Conservation (phyloP, 2,113 vertebrate genomes). For the Peucedramus taeniatus region DNA sequence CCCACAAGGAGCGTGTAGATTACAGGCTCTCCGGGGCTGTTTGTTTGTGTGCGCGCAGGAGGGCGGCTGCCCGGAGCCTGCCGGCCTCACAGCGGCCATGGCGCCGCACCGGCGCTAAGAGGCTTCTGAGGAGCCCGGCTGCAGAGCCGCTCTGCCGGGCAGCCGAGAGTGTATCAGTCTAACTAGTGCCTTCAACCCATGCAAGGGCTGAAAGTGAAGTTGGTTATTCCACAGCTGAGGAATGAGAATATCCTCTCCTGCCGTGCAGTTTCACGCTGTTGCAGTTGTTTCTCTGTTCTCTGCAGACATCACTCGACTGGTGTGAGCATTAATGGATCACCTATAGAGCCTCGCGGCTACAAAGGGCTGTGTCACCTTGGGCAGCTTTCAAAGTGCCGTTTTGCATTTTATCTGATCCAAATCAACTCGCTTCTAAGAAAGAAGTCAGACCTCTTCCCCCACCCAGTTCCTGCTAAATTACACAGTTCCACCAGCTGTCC, state of each 20-base stretch:
- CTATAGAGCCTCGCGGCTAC: not conserved
- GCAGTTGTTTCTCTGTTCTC: not conserved
- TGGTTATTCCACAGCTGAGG: not conserved
- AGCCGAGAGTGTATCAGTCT: not conserved
- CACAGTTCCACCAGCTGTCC: not conserved
- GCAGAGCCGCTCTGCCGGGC: not conserved
- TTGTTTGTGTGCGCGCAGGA: fast-evolving
- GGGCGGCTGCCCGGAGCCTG: fast-evolving
- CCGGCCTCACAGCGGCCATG: fast-evolving
- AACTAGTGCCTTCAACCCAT: not conserved
- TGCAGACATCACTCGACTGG: not conserved
- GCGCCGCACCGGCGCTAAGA: fast-evolving
- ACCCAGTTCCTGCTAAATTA: not conserved
- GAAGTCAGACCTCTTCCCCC: not conserved
- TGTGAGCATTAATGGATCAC: not conserved
- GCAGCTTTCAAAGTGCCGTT: not conserved
- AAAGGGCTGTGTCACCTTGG: not conserved
- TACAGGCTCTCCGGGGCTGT: not conserved
- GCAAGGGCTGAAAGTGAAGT: not conserved
- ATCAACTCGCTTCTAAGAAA: not conserved
- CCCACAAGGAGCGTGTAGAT: not conserved
- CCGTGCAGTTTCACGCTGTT: not conserved
- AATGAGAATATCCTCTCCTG: not conserved
- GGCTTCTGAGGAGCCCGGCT: fast-evolving
- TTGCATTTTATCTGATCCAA: not conserved